Percentiles rank a stretch among this genome's conserved stretches.
Conservation (phyloP, 2,797 vertebrate species). For the Sphenodon punctatus region DNA sequence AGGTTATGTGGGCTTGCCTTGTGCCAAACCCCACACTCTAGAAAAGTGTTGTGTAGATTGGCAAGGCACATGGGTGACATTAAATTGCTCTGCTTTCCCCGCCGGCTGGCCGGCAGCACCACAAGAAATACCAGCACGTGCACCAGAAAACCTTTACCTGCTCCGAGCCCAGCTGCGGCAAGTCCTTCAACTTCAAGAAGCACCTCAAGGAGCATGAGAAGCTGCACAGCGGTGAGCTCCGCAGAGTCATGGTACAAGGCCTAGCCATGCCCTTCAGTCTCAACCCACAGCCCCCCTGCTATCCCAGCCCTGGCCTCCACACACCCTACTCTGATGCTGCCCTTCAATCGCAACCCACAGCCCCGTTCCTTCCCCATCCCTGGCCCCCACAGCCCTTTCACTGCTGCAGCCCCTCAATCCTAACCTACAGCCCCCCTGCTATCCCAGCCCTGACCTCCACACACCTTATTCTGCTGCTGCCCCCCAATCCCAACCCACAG, state of each 20-base stretch:
- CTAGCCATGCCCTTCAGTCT: neutral
- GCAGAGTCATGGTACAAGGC: neutral
- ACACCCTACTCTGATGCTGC: too few species aligned
- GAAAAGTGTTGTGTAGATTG: neutral
- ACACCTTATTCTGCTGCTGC: neutral
- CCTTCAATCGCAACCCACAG: neutral
- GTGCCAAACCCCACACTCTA: neutral
- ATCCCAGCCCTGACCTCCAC: neutral
- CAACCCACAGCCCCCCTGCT: too few species aligned
- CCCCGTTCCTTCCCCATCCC: neutral
- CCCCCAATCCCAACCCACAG: neutral
- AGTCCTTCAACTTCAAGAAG: constrained; percentile 84
- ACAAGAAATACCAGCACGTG: constrained; percentile 82
- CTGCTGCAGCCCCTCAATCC: too few species aligned
- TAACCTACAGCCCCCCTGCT: too few species aligned
- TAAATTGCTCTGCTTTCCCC: neutral
- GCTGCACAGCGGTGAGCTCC: constrained; percentile 79
- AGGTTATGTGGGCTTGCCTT: too few species aligned
- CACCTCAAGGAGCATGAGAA: constrained; percentile 86
- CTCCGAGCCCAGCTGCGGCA: constrained; percentile 74
- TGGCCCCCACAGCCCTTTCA: neutral
- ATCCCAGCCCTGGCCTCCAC: neutral
- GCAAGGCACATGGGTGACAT: neutral
- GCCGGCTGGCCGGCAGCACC: constrained; percentile 64
- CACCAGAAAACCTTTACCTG: constrained; percentile 85